These are phyloP conservation scores for Capitella teleta DNA, from an alignment of 1,140 invertebrate species.

Conservation along the genomic window DNA sequence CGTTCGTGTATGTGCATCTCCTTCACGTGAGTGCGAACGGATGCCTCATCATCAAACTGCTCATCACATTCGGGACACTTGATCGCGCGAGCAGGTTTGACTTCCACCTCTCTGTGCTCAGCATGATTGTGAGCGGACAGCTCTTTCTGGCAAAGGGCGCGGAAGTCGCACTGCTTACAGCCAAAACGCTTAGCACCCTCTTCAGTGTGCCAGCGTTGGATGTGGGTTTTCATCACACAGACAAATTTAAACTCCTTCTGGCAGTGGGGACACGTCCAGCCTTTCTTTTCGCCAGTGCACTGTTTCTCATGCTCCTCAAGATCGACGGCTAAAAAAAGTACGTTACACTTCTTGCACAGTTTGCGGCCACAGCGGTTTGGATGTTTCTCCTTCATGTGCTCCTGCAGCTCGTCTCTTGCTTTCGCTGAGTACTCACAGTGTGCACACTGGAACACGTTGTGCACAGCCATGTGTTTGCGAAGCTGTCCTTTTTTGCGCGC, in stretches of 20 bases:
- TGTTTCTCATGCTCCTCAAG: slow-evolving; percentile 26
- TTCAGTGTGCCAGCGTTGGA: slow-evolving; percentile 20
- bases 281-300: slow-evolving; percentile 23
- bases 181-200: slow-evolving; percentile 21
- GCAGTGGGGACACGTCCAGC: slow-evolving; percentile 26
- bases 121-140: neutral
- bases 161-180: slow-evolving; percentile 25
- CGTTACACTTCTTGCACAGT: slow-evolving; percentile 27
- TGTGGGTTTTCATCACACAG: slow-evolving; percentile 20
- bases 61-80: slow-evolving; percentile 21
- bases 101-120: too few relatives aligned
- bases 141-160: too few relatives aligned
- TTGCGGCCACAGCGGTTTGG: slow-evolving; percentile 16
- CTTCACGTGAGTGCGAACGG: slow-evolving; percentile 39
- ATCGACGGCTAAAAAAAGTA: slow-evolving; percentile 25
- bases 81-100: too few relatives aligned
- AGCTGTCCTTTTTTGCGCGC: slow-evolving; percentile 8
- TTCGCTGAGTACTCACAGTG: slow-evolving; percentile 11
- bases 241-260: slow-evolving; percentile 29
- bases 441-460: slow-evolving; percentile 10
- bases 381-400: slow-evolving; percentile 5
- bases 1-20: slow-evolving; percentile 41
- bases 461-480: slow-evolving; percentile 9
- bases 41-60: slow-evolving; percentile 27
- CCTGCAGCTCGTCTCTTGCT: neutral